Evolutionary conservation across 2,113 vertebrate genomes (phyloP), one percentile per base, ranked within the genome.

Genomic region (Mystacornis crossleyi): DNA sequence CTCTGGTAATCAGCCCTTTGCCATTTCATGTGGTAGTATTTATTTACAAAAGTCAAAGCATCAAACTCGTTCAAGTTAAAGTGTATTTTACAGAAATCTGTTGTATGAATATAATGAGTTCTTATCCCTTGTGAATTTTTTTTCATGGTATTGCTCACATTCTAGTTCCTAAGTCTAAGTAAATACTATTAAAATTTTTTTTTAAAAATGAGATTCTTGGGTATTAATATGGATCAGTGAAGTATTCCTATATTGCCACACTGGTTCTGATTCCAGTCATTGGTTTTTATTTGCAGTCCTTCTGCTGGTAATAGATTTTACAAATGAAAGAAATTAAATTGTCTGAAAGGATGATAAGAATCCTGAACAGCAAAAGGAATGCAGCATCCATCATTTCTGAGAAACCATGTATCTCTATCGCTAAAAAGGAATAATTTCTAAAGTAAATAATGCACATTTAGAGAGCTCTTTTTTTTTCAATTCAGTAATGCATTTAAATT

Each of bases 241-340:
- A 73, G 9, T 70, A 58, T 57, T 86, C 34, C 29, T 81, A 9
- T 77, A 43, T 74, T 92, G 60, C 75, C 43, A 51, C 62, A 91
- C 40, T 6, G 43, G 60, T 81, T 77, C 50, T 82, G 20, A 53
- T 95, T 88, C 89, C 75, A 95, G 86, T 66, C 60, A 67, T 6
- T 81, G 51, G 17, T 28, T 69, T 70, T 88, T 62, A 74, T 38
- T 92, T 92, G 60, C 43, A 86, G 34, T 86, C 34, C 4, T 95
- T 86, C 33, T 64, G 70, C 79, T 94, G 64, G 38, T 78, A 92
- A 92, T 81, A 92, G 42, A 67, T 94, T 84, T 84, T 81, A 92
- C 45, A 94, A 93, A 78, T 84, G 89, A 51, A 92, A 89, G 75
- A 86, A 91, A 95, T 95, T 94, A 17, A 89, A 62, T 95, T 88